Evolutionary conservation across 1,140 invertebrate species (phyloP), one percentile per base, ranked within the genome.

Genomic region (Bombus breviceps): DNA sequence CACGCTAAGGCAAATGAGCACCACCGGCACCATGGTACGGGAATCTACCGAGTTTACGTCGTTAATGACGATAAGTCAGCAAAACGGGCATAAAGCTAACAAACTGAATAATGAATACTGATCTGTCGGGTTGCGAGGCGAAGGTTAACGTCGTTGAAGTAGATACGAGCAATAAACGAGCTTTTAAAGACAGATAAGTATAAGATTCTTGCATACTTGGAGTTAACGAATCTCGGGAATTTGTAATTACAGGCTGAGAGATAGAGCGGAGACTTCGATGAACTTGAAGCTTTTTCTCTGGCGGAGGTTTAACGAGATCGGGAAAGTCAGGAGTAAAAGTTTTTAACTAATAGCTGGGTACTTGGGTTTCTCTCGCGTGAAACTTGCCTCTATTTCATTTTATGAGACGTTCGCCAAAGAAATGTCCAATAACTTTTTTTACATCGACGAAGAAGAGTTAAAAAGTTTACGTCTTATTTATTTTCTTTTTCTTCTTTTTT

Each of bases 101-200:
- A 72, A 72, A 72, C 39, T 37, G 69, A 72, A 72, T 72, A 72
- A 72, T 72, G 69, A 72, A 72, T 72, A 72, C 69, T n/a, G 69
- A 72, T 72, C 69, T 28, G 69, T 22, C 69, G 39, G 28, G 28
- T 41, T 41, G 22, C 37, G 39, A 72, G 69, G 39, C 69, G 69
- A 72, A 72, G 69, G 69, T 74, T 47, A 47, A 34, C 43, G n/a
- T 53, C 41, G 72, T 74, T 43, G 13, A 15, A 43, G n/a, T 15
- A 43, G 71, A 73, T 41, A 71, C 69, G 69, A 41, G 69, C 69
- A 41, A 72, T 72, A 72, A 72, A 72, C 39, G 69, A 72, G 69
- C 28, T 13, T 71, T 71, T 39, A 71, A 71, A 72, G 69, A 28
- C 39, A 3, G 37, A 71, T 71, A 71, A 39, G 25, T n/a, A 28